Evolutionary conservation across 2,888 invertebrate species (phyloP).

Genomic region (Rhagonycha fulva): DNA sequence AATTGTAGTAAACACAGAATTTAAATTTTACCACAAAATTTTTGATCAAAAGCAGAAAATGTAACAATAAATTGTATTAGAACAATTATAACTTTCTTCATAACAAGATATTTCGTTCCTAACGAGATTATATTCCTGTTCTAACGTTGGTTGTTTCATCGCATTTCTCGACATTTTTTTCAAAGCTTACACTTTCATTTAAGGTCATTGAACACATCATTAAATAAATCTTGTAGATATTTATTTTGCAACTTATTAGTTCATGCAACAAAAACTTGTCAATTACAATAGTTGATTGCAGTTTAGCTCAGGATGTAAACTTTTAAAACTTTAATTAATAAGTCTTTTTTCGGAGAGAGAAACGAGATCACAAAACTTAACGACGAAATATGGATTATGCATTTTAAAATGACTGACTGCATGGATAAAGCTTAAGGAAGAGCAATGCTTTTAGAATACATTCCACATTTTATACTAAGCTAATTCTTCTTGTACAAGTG

Average conservation of each 20-base stretch:
- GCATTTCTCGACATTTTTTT: not conserved
- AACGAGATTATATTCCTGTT: not conserved
- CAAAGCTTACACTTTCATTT: conserved; percentile 19
- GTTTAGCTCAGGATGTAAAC: not conserved
- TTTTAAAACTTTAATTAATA: not conserved
- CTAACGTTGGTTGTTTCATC: not conserved
- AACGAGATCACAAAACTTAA: not conserved
- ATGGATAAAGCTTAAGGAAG: not conserved
- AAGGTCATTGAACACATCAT: conserved; percentile 18
- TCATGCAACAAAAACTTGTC: not conserved
- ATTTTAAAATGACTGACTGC: not conserved
- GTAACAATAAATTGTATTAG: not conserved
- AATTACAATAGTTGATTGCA: not conserved
- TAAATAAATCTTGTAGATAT: not conserved
- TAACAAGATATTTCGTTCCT: not conserved
- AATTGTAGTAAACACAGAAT: not conserved
- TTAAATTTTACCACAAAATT: not conserved
- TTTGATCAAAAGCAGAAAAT: not conserved
- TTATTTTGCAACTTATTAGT: not conserved
- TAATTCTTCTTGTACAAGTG: conserved; percentile 31
- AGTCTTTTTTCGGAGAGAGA: not conserved
- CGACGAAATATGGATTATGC: not conserved
- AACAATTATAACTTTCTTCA: not conserved
- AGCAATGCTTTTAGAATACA: conserved; percentile 2
- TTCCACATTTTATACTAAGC: conserved; percentile 18